Evolutionary conservation across 2,888 invertebrate genomes (phyloP).

Genomic region (Psococerastis gibbosa): DNA sequence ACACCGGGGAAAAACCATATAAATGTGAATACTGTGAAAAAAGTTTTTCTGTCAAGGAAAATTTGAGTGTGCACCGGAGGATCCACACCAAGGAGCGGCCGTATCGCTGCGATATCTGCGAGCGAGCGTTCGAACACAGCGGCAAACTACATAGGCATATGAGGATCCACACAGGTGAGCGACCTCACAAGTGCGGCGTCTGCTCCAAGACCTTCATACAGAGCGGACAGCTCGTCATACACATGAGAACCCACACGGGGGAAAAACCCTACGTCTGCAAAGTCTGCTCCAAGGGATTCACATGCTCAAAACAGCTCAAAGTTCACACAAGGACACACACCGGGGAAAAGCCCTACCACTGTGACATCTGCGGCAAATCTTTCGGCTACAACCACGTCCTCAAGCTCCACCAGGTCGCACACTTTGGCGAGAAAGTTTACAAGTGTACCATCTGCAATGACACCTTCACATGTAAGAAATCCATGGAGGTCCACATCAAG

Average conservation of each 20-base stretch:
- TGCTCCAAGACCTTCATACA: slow-evolving; percentile 83
- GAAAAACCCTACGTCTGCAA: slow-evolving; percentile 68
- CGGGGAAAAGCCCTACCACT: slow-evolving; percentile 77
- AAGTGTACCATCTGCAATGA: slow-evolving; percentile 83
- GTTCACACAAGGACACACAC: slow-evolving; percentile 83
- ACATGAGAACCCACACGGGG: slow-evolving; percentile 75
- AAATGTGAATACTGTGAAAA: slow-evolving; percentile 84
- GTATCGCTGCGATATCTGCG: slow-evolving; percentile 75
- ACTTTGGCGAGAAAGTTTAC: slow-evolving; percentile 81
- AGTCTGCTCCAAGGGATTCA: slow-evolving; percentile 76
- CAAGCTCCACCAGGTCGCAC: slow-evolving; percentile 74
- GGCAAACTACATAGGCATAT: slow-evolving; percentile 80
- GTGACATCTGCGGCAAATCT: slow-evolving; percentile 76
- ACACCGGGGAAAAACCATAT: slow-evolving; percentile 80
- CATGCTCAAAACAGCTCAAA: slow-evolving; percentile 78
- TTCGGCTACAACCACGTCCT: slow-evolving; percentile 85
- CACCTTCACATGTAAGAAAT: slow-evolving; percentile 77
- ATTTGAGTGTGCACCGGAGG: slow-evolving; percentile 67
- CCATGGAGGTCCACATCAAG: slow-evolving; percentile 76
- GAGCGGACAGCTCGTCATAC: slow-evolving; percentile 77
- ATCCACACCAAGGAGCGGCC: slow-evolving; percentile 85
- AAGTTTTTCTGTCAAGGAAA: slow-evolving; percentile 83
- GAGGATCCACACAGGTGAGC: slow-evolving; percentile 76
- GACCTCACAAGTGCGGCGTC: slow-evolving; percentile 73
- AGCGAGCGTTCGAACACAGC: slow-evolving; percentile 75